Evolutionary conservation across 2,797 vertebrate genomes (phyloP).

Genomic region (Xenops minutus): DNA sequence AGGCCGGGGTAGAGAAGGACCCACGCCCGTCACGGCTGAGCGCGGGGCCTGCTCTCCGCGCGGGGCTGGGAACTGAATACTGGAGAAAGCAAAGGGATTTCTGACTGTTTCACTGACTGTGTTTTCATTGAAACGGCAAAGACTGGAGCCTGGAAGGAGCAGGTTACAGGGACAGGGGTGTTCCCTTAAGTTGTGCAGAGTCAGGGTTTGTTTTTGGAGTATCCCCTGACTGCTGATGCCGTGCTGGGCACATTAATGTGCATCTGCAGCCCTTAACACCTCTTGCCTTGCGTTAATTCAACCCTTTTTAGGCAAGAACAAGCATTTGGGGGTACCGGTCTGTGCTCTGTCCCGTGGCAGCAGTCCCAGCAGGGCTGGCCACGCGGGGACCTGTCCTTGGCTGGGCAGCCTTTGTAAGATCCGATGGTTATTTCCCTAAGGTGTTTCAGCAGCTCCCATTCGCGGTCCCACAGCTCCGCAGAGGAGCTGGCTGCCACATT

Average conservation of each 20-base stretch:
- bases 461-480: conserved; percentile 37
- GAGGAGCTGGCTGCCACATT: conserved; percentile 75
- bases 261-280: background rate
- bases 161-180: background rate
- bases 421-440: background rate
- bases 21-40: background rate
- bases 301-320: accelerated
- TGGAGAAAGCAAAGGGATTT: background rate
- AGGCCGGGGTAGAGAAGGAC: background rate
- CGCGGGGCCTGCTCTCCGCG: background rate
- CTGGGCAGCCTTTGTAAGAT: background rate
- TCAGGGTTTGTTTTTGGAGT: background rate
- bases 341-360: background rate
- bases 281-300: background rate
- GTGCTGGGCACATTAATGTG: no score
- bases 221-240: background rate
- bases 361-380: background rate
- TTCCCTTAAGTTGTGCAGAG: background rate
- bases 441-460: background rate
- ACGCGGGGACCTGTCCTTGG: background rate
- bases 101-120: background rate
- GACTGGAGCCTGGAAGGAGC: background rate
- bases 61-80: no score
- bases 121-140: background rate
- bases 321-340: background rate